phyloP scores from a whole-genome alignment of 2,113 vertebrate species.

The Lanius ludovicianus region DNA sequence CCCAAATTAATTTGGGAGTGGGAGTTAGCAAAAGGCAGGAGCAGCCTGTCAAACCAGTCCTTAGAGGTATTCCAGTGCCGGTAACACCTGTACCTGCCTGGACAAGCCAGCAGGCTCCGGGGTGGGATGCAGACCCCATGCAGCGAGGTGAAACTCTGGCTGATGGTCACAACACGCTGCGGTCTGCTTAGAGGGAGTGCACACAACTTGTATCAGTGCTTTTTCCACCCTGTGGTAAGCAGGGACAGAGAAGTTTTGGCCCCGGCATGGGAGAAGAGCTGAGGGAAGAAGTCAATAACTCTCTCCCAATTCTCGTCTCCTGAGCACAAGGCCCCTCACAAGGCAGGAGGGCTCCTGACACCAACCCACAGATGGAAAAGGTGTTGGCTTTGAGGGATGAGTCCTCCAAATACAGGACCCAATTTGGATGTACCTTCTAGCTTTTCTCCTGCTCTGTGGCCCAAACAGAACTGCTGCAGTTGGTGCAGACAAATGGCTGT shows the following conservation, averaged over 20 bases:
- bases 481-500: neutral
- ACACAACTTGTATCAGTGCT: neutral
- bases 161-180: fast-evolving
- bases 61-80: neutral
- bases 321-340: fast-evolving
- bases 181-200: neutral
- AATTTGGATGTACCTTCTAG: neutral
- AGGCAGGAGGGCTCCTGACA: neutral
- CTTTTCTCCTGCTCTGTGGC: neutral
- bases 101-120: neutral
- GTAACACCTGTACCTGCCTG: neutral
- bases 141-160: fast-evolving
- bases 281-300: neutral
- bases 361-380: neutral
- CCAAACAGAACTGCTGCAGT: neutral
- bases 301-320: fast-evolving
- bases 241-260: neutral
- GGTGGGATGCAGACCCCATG: neutral
- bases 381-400: neutral
- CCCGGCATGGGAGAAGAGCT: neutral
- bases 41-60: slow-evolving; percentile 12
- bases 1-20: neutral
- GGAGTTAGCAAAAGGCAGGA: neutral
- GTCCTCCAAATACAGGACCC: neutral
- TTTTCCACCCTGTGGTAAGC: neutral